Conservation (phyloP, 2,888 invertebrate species). For the Galerucella pusilla region DNA sequence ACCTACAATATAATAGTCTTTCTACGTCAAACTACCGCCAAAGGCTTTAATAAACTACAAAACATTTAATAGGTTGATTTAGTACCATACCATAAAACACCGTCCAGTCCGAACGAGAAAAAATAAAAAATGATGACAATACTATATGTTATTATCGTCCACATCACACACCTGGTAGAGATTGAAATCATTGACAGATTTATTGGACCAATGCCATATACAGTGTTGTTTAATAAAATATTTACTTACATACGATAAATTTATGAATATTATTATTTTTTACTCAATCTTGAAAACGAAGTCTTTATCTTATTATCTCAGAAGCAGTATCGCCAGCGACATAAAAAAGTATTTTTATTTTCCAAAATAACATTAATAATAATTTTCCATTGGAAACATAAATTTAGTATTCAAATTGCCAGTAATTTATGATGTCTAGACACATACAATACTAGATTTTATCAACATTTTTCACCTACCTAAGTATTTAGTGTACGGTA, state of each 20-base stretch:
- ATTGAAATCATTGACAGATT: conserved; percentile 20
- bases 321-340: too few species aligned
- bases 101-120: conserved; percentile 1
- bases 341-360: too few species aligned
- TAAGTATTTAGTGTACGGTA: too few species aligned
- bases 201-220: conserved; percentile 9
- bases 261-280: neutral
- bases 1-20: conserved; percentile 14
- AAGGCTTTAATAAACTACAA: conserved; percentile 15
- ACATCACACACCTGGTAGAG: conserved; percentile 11
- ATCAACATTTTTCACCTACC: too few species aligned
- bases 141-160: conserved; percentile 9
- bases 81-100: conserved; percentile 8
- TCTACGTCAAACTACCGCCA: conserved; percentile 14
- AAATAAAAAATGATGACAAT: conserved; percentile 6
- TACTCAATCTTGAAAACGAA: too few species aligned
- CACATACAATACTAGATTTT: too few species aligned
- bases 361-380: too few species aligned
- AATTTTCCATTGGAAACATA: too few species aligned
- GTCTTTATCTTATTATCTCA: too few species aligned
- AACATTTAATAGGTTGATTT: conserved; percentile 20
- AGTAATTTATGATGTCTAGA: too few species aligned
- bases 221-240: conserved; percentile 4
- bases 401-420: too few species aligned
- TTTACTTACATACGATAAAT: neutral